Evolutionary conservation across 2,113 vertebrate species (phyloP).

Genomic region (Aplodontia rufa): DNA sequence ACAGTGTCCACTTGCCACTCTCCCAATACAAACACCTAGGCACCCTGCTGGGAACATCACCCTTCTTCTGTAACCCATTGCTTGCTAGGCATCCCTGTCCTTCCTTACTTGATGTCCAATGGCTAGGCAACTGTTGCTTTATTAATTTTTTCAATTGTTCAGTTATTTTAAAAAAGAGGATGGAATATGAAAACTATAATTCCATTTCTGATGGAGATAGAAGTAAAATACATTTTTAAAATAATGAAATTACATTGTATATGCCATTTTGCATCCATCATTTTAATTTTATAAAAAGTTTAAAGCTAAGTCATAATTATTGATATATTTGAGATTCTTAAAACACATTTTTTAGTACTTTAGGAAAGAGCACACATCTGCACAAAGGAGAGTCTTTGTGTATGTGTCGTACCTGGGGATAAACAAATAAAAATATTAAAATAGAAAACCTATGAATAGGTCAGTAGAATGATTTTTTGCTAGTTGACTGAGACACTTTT

Average conservation of each 20-base stretch:
- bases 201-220: not conserved
- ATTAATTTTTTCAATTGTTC: not conserved
- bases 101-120: not conserved
- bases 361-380: not conserved
- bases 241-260: not conserved
- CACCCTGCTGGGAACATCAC: not conserved
- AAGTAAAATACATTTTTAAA: not conserved
- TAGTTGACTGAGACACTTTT: conserved; percentile 70
- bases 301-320: not conserved
- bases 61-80: no score
- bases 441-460: not conserved
- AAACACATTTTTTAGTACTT: not conserved
- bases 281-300: not conserved
- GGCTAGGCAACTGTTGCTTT: not conserved
- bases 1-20: no score
- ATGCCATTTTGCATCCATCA: not conserved
- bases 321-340: not conserved
- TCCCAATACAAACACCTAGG: not conserved
- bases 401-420: not conserved
- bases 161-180: not conserved
- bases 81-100: not conserved
- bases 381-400: not conserved
- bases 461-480: not conserved
- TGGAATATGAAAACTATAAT: not conserved
- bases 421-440: conserved; percentile 41